Percentiles rank a stretch among this genome's conserved stretches.
These are phyloP conservation scores for Dicrostonyx torquatus DNA, from an alignment of 2,797 vertebrate genomes.

Conservation along the genomic window DNA sequence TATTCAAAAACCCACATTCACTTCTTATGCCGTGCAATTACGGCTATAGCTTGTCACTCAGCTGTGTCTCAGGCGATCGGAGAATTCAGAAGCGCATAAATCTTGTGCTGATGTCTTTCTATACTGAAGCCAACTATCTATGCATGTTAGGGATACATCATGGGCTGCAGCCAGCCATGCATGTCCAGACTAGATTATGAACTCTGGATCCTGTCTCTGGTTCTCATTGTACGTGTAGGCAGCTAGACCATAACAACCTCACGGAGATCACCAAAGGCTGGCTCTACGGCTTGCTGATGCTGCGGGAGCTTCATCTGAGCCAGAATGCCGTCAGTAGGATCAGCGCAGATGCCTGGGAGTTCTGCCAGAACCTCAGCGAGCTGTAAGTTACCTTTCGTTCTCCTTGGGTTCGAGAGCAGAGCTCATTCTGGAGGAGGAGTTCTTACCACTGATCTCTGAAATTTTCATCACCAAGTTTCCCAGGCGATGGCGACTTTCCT, in stretches of 20 bases:
- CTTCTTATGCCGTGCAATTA: background rate
- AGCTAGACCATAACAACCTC: slow-evolving; percentile 97
- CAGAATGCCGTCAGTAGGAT: slow-evolving; percentile 96
- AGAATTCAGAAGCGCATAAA: background rate
- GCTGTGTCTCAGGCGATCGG: background rate
- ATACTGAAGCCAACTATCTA: background rate
- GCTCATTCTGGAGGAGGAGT: slow-evolving; percentile 86
- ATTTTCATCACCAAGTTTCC: slow-evolving; percentile 85
- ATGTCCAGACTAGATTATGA: background rate
- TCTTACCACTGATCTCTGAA: slow-evolving; percentile 83
- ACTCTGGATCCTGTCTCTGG: slow-evolving; percentile 68
- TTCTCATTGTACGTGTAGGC: slow-evolving; percentile 87
- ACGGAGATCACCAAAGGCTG: slow-evolving; percentile 97
- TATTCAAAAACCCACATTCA: background rate
- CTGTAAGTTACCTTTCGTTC: slow-evolving; percentile 93
- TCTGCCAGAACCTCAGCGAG: slow-evolving; percentile 97
- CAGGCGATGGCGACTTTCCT: slow-evolving; percentile 78
- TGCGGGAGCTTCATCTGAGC: slow-evolving; percentile 96
- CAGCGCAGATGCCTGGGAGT: slow-evolving; percentile 97
- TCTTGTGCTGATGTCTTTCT: slow-evolving; percentile 1
- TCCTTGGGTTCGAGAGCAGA: slow-evolving; percentile 81
- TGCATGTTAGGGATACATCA: background rate
- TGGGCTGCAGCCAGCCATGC: background rate
- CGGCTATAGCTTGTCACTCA: background rate
- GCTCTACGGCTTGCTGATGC: slow-evolving; percentile 96